These are phyloP conservation scores for Notarius lentiginosus DNA, from an alignment of 2,113 vertebrate species.

Conservation along the genomic window DNA sequence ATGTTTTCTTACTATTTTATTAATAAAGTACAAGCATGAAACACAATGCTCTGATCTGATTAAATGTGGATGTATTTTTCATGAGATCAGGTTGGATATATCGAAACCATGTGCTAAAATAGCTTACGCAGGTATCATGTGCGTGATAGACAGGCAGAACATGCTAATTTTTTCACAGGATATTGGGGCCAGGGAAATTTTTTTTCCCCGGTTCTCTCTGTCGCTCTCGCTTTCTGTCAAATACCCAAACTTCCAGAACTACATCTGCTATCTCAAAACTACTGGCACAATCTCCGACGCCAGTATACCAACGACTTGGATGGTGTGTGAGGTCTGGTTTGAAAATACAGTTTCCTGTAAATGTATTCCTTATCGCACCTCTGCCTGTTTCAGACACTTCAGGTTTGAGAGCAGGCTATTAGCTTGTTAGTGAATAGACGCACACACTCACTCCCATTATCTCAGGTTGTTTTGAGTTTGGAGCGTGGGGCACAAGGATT, in stretches of 20 bases:
- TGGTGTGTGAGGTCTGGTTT: conserved; percentile 26
- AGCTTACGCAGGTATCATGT: conserved; percentile 36
- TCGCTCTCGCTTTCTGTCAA: neutral
- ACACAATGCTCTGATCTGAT: neutral
- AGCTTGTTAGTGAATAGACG: conserved; percentile 42
- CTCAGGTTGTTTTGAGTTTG: conserved; percentile 60
- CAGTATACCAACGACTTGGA: neutral
- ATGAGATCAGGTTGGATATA: neutral
- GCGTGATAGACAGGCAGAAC: neutral
- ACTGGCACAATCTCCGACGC: conserved; percentile 4
- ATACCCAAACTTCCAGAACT: conserved; percentile 10
- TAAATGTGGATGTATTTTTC: neutral
- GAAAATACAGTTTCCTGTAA: conserved; percentile 31
- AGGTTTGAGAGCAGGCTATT: conserved; percentile 48
- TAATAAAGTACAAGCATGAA: neutral
- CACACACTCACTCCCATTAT: conserved; percentile 45
- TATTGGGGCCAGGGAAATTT: neutral
- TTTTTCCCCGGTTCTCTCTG: neutral
- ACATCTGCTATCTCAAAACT: conserved; percentile 20
- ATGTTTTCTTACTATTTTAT: neutral
- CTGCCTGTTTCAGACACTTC: conserved; percentile 41
- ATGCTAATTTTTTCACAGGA: neutral
- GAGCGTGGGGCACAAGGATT: conserved; percentile 66
- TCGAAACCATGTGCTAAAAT: conserved; percentile 31
- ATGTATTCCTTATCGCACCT: conserved; percentile 40